Base-by-base conservation (phyloP, 2,113 vertebrate species). In the Aldabrachelys gigantea region DNA sequence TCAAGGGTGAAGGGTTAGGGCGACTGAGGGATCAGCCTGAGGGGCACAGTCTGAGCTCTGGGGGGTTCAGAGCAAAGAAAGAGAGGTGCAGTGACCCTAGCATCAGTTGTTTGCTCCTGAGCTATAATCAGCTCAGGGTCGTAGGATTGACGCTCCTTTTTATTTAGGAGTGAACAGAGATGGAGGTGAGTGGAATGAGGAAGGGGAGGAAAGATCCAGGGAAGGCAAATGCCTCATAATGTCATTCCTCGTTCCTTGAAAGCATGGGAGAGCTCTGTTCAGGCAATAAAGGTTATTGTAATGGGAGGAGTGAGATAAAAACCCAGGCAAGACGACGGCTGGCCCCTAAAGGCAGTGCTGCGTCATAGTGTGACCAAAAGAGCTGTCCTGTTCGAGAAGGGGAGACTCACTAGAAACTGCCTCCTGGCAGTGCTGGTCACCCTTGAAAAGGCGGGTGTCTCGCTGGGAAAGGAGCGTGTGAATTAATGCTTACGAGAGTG, bases 211-310 rank as follows among this genome's bases (percentile, higher is more conserved):
- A 53, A n/a, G 49, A 76, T 7, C 69, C 54, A 35, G 35, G 62
- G 31, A 69, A 6, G 17, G 16, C 14, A 19, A 69, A 69, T 3
- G 1, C 2, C 84, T 38, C 9, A 41, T 38, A 72, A 19, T 5
- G 54, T 90, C 47, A 44, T 44, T 62, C 59, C 24, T 17, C 62
- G 17, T 65, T 47, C 24, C 41, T 78, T 13, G 8, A 19, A 47
- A 8, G 53, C 31, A 19, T 16, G 7, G 76, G 1, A 29, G 12
- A 69, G 0, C 0, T 69, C 21, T 53, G 3, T 47, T 24, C 49
- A 47, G 93, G 59, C 38, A 4, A 3, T 0, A 0, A 3, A 27
- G 8, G 80, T 0, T 1, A 4, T 2, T 17, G 1, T 5, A 27
- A 1, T 2, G 53, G 35, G 80, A 12, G 38, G 24, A 6, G 10